Base-by-base conservation (phyloP, 2,888 invertebrate genomes). In the Spilosoma lubricipeda region DNA sequence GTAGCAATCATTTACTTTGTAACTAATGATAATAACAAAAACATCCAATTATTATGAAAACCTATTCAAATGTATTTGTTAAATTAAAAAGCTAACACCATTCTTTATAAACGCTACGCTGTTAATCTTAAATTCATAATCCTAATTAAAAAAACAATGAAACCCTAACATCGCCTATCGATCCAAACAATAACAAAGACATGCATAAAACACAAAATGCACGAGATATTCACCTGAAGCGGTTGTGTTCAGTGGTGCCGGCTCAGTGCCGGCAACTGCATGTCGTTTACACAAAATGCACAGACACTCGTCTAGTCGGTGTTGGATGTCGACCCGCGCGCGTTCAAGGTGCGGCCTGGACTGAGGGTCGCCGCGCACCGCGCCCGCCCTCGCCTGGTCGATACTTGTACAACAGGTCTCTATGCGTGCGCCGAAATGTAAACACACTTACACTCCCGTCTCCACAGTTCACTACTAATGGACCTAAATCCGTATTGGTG, bases 321-420 rank as follows among this genome's bases (percentile, higher is more conserved):
- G 77, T 75, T 82, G 75, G 86, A 82, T 45, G 77, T 76, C 78
- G 63, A 72, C 78, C 77, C 76, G 70, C 73, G 71, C 76, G 79
- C 82, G 83, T 78, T 80, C 85, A 85, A 84, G 85, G 81, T 81
- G 77, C 81, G 86, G 82, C 86, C 90, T 86, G 88, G 91, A 93
- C 93, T 92, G 93, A 73, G 68, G 70, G 39, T 18, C 39, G 59
- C 63, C n/a, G 69, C 74, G 86, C 90, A 87, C 88, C 86, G 83
- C 84, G 85, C 78, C 79, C 77, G 77, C 74, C 86, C 86, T 81
- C 88, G 87, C 88, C 30, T 18, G 92, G 92, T 93, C 93, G 94
- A 93, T 93, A 93, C 81, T 56, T 86, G 82, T 87, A 89, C 94
- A 93, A 94, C 94, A 94, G 94, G 94, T 94, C 92, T 90, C 85